phyloP scores from a whole-genome alignment of 2,797 vertebrate genomes.

The Erethizon dorsatum region DNA sequence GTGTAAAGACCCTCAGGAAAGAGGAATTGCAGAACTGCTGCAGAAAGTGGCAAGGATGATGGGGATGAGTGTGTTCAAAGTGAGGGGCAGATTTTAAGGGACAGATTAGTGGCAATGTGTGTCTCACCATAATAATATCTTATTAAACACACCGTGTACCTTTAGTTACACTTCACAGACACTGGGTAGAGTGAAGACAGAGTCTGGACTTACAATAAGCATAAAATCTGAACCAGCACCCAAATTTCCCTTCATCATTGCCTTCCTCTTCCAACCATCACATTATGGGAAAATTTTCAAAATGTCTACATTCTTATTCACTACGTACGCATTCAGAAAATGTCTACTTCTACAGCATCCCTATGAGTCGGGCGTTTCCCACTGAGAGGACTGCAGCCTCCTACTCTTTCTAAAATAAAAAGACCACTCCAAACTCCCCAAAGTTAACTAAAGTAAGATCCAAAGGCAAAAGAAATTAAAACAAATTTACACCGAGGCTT shows the following conservation, averaged over 20 bases:
- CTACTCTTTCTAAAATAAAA: slow-evolving; percentile 11
- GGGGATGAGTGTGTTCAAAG: background rate
- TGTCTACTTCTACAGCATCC: background rate
- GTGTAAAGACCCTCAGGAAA: background rate
- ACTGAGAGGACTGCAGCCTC: background rate
- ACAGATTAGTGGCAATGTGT: background rate
- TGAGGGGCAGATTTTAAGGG: background rate
- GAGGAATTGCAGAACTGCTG: background rate
- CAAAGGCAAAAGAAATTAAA: background rate
- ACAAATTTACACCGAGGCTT: background rate
- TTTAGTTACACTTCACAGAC: background rate
- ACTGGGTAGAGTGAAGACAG: background rate
- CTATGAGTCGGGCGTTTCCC: background rate
- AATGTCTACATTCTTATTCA: background rate
- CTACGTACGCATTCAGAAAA: background rate
- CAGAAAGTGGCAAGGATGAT: background rate
- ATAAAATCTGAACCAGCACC: background rate
- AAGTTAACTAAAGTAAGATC: slow-evolving; percentile 6
- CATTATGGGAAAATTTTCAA: background rate
- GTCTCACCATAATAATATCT: background rate
- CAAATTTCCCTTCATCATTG: background rate
- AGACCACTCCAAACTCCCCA: background rate
- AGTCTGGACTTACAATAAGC: background rate
- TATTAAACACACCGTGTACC: background rate
- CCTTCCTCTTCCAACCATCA: background rate